Conservation (phyloP, 2,888 invertebrate species). For the Harpalus rufipes region DNA sequence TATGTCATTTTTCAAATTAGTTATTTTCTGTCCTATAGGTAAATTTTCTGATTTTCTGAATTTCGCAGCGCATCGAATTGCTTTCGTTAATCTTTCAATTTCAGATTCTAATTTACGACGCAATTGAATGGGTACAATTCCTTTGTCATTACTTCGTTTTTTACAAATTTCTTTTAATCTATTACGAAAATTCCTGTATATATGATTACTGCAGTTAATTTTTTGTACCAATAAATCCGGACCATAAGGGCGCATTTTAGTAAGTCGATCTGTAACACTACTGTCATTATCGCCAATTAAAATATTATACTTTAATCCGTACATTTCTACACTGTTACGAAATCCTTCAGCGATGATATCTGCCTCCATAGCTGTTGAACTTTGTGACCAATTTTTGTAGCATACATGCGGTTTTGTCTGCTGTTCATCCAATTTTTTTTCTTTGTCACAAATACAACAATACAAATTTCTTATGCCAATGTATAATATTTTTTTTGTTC, state of each 20-base stretch:
- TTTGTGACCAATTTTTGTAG: background rate
- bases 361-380: constrained; percentile 36
- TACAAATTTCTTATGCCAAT: constrained; percentile 59
- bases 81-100: background rate
- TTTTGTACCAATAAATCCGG: constrained; percentile 9
- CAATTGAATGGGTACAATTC: constrained; percentile 2
- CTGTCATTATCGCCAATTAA: constrained; percentile 60
- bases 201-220: constrained; percentile 10
- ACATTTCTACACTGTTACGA: constrained; percentile 19
- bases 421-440: constrained; percentile 5
- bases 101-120: background rate
- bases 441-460: constrained; percentile 52
- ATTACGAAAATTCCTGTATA: constrained; percentile 3
- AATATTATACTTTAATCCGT: constrained; percentile 41
- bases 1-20: background rate
- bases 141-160: constrained; percentile 19
- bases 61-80: background rate
- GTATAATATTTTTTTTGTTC: constrained; percentile 55
- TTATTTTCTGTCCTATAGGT: no score
- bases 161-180: background rate
- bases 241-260: background rate
- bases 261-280: constrained; percentile 27
- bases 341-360: constrained; percentile 62
- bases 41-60: background rate
- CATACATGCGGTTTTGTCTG: background rate